Base-by-base conservation (phyloP, 1,140 invertebrate genomes). In the Zophobas morio region DNA sequence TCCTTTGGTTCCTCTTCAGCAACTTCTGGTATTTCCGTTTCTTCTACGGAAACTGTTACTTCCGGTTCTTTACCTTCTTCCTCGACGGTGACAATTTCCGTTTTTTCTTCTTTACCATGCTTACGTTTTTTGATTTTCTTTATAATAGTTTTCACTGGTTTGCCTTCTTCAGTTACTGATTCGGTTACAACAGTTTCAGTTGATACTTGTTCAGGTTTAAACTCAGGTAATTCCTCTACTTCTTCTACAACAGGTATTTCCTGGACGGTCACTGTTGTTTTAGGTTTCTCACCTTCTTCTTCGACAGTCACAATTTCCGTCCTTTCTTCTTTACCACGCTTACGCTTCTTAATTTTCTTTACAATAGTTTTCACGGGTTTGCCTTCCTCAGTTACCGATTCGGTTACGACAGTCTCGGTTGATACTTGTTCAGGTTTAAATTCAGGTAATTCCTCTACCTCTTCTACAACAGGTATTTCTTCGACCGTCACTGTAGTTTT, bases 291-390 rank as follows among this genome's bases (percentile, higher is more conserved):
- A 47, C 85, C 84, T 6, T 87, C 84, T 78, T 89, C 87, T 79
- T 88, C 86, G 1, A 87, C 81, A 0, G 87, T 88, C 56, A 88
- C 85, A 42, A 88, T 87, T 63, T 85, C 84, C 0, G 84, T 87
- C 0, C 86, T 78, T 79, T 86, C 84, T 81, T 88, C 81, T 66
- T 82, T 83, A 35, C 79, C 72, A 20, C 84, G 85, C 46, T 76
- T 74, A 8, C 77, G 74, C 74, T 82, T 82, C 42, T 82, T 82
- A 40, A 76, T 63, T 40, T 82, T 79, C 70, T 85, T 86, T 77
- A 80, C 84, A 84, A 47, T 83, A 70, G 53, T 86, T 86, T 86
- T 85, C 74, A 87, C 47, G 37, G 39, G 56, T n/a, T 70, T 75
- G 8, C 72, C 46, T 32, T 56, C 54, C 49, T 78, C 54, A 37